Conservation (phyloP, 1,140 invertebrate genomes). For the Brachionus koreanus region DNA sequence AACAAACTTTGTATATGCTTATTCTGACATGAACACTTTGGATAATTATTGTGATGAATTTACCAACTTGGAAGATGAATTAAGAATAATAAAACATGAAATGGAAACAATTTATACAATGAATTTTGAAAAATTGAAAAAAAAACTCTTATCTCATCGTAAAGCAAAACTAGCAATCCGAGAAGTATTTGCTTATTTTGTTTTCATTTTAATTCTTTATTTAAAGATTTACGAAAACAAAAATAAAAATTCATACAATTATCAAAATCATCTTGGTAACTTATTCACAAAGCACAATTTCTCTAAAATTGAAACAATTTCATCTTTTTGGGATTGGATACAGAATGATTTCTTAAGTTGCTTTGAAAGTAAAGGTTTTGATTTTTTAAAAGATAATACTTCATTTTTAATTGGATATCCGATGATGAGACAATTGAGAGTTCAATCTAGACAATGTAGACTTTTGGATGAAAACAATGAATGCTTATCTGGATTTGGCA, state of each 20-base stretch:
- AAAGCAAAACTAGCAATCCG: slow-evolving; percentile 60
- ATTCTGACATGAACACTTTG: not conserved
- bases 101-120: not conserved
- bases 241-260: slow-evolving; percentile 54
- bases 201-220: slow-evolving; percentile 60
- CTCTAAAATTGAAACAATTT: not conserved
- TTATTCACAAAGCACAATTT: slow-evolving; percentile 53
- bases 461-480: not conserved
- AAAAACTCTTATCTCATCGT: slow-evolving; percentile 56
- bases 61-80: not conserved
- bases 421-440: slow-evolving; percentile 55
- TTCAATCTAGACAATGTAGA: not conserved
- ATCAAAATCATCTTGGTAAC: slow-evolving; percentile 58
- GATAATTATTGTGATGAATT: not conserved
- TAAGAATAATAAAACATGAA: not conserved
- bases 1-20: not conserved
- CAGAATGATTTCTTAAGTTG: not conserved
- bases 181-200: slow-evolving; percentile 59
- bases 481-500: not conserved
- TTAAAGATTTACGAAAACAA: slow-evolving; percentile 59
- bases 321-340: not conserved
- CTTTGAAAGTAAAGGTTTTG: slow-evolving; percentile 41
- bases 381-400: slow-evolving; percentile 61
- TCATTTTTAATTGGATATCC: slow-evolving; percentile 63
- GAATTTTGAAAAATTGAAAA: slow-evolving; percentile 49